Conservation (phyloP, 2,888 invertebrate species). For the Monopis laevigella region DNA sequence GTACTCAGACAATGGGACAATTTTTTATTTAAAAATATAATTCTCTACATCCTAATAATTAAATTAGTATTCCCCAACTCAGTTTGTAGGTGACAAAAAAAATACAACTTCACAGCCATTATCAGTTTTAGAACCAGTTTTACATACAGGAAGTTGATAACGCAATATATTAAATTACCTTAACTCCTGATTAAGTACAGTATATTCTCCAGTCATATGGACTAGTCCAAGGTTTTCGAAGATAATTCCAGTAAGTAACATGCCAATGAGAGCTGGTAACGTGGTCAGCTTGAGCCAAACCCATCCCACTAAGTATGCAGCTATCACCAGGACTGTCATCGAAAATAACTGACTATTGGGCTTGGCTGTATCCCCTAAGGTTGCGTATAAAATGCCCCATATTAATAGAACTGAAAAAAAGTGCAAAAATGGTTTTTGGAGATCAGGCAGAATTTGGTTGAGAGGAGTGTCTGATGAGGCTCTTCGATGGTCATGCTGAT, state of each 20-base stretch:
- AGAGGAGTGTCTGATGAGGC: no score
- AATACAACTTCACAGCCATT: no score
- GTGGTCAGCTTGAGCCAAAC: slow-evolving; percentile 71
- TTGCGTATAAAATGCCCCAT: slow-evolving; percentile 75
- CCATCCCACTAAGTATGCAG: slow-evolving; percentile 79
- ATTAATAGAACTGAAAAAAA: slow-evolving; percentile 67
- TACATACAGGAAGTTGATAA: no score
- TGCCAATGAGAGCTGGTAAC: slow-evolving; percentile 79
- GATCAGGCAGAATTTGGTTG: no score
- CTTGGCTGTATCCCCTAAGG: slow-evolving; percentile 71
- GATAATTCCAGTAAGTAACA: slow-evolving; percentile 77
- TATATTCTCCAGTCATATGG: slow-evolving; percentile 68
- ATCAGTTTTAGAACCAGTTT: no score
- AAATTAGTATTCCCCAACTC: no score
- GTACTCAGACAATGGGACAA: no score
- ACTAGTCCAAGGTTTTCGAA: slow-evolving; percentile 73
- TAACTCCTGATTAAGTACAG: slow-evolving; percentile 70
- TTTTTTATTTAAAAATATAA: no score
- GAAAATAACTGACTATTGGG: slow-evolving; percentile 74
- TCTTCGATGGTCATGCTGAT: no score
- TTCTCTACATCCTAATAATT: no score
- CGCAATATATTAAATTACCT: slow-evolving; percentile 48
- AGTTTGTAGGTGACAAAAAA: background rate
- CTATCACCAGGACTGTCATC: slow-evolving; percentile 71
- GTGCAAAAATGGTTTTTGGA: no score